Base-by-base conservation (phyloP, 1,140 invertebrate genomes). In the Saxidomus purpurata region DNA sequence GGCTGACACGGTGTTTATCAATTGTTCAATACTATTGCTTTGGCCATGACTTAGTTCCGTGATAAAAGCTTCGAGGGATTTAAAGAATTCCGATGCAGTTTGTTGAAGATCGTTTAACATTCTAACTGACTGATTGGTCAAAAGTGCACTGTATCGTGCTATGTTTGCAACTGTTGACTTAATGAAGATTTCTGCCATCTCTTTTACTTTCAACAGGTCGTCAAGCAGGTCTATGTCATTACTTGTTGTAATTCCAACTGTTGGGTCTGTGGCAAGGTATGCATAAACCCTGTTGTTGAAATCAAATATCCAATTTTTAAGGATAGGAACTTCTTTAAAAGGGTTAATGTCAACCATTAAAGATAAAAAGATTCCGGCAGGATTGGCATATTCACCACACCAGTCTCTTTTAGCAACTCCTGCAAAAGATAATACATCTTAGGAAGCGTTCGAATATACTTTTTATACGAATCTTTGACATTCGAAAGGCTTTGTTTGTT, bases 321-420 rank as follows among this genome's bases (percentile, higher is more conserved):
- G 49, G 8, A 90, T 52, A 1, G 89, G 83, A 6, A 90, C 61
- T 3, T 52, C 76, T 22, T n/a, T 0, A 55, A 90, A 85, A 8
- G 63, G 81, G 59, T 85, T 79, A 8, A 71, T 28, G 19, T 80
- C 36, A 22, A 90, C 19, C 38, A 69, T 38, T 43, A 76, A 34
- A 6, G 81, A 79, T n/a, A 86, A 3, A 55, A 80, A 90, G 6
- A 86, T 25, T 43, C 89, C 89, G 0, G 81, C 22, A 28, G 89
- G 89, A 71, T 90, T 90, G 4, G 89, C 71, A 28, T 47, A 2
- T 67, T 31, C 6, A 9, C 82, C 89, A 69, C 89, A 90, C 71
- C 74, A 86, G 43, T 63, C 15, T 36, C 89, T 52, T 40, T 22
- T 25, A 15, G 19, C 36, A 8, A 11, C 8, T 40, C 77, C 55